Evolutionary conservation across 1,140 invertebrate genomes (phyloP), one percentile per base, ranked within the genome.

Genomic region (Brachionus calyciflorus): DNA sequence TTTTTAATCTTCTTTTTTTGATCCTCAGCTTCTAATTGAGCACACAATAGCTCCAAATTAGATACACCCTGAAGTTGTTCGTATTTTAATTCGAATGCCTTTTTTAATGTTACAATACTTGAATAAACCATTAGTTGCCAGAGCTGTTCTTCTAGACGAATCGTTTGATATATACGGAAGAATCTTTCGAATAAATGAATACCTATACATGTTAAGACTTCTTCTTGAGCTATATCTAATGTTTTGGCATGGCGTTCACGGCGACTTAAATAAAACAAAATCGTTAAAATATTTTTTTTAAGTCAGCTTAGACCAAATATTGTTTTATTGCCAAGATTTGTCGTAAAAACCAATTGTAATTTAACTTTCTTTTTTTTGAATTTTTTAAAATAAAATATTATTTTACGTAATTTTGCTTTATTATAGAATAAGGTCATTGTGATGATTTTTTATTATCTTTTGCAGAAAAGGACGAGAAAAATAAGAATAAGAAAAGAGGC

Each of bases 191-290:
- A 92, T 69, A 95, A 89, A 83, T 92, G 93, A 83, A 95, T 91
- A 12, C 93, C 93, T 49, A 95, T 87, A 83, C 93, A 95, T 0
- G 92, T 94, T 65, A 96, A 86, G 46, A 95, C 93, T 87, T 96
- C 93, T 85, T 95, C 93, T 85, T 96, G 93, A 80, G 93, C 93
- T 80, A 94, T 93, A 87, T 95, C 93, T 77, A 95, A 83, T 6
- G 93, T 95, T 86, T 95, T 96, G 0, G 93, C 93, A 85, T 96
- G 93, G 65, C 93, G 87, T 83, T 96, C 93, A 75, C 92, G 88
- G 78, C 90, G 87, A 79, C 33, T 37, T 89, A 88, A 60, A 79
- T 84, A 77, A 51, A 60, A 78, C 33, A 37, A 37, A 37, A 37
- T 37, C 33, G 9, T 5, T 37, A 5, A 5, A 37, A 37, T 6